phyloP scores from a whole-genome alignment of 1,140 invertebrate species.

The Lutraria rhynchaena region DNA sequence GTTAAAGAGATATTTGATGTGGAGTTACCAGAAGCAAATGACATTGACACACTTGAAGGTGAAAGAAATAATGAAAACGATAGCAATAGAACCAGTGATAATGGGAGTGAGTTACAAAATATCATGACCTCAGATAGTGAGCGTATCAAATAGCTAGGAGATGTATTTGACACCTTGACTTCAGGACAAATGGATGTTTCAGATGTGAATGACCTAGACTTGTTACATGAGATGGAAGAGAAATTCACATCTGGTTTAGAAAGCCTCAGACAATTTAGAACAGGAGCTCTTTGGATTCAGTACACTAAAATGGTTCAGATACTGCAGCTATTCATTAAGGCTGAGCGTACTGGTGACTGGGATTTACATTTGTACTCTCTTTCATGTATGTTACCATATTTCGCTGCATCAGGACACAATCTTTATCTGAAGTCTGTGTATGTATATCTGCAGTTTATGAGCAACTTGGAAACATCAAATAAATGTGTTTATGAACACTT shows the following conservation, averaged over 20 bases:
- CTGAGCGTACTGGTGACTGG: slow-evolving; percentile 71
- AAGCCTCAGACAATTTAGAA: too few relatives aligned
- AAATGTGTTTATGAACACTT: slow-evolving; percentile 69
- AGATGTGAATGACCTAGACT: not conserved
- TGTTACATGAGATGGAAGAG: not conserved
- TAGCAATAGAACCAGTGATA: too few relatives aligned
- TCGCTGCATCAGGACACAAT: slow-evolving; percentile 82
- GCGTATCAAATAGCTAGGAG: not conserved
- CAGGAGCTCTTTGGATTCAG: slow-evolving; percentile 57
- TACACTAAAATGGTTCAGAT: slow-evolving; percentile 65
- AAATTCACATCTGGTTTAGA: not conserved
- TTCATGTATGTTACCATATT: slow-evolving; percentile 79
- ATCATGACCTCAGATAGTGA: too few relatives aligned
- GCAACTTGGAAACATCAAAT: slow-evolving; percentile 62
- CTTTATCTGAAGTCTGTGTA: slow-evolving; percentile 82
- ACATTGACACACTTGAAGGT: not conserved
- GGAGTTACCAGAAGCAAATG: not conserved
- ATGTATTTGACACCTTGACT: not conserved
- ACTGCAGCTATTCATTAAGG: slow-evolving; percentile 58
- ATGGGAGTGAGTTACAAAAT: too few relatives aligned
- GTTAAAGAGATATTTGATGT: not conserved
- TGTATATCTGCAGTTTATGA: slow-evolving; percentile 83
- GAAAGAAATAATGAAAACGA: too few relatives aligned
- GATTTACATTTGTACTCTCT: slow-evolving; percentile 62
- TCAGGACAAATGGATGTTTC: too few relatives aligned